These are phyloP conservation scores for Meganola albula DNA, from an alignment of 2,888 invertebrate genomes.

Conservation along the genomic window DNA sequence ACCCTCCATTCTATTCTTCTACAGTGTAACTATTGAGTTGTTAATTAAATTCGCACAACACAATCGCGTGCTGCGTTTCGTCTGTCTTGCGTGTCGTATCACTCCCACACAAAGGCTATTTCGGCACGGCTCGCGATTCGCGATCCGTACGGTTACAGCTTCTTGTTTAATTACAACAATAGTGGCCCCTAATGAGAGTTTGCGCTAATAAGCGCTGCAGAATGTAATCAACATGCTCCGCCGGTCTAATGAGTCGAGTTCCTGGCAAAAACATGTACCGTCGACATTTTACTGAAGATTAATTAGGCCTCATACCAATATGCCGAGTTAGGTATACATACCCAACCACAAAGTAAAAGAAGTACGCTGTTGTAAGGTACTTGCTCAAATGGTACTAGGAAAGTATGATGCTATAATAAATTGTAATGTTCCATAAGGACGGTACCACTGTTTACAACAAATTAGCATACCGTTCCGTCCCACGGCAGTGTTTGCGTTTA, in stretches of 20 bases:
- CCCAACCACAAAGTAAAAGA: too few species aligned
- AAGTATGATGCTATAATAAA: conserved; percentile 36
- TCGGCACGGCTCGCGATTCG: conserved; percentile 33
- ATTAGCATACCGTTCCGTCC: too few species aligned
- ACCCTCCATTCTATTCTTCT: conserved; percentile 53
- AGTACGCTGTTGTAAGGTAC: too few species aligned
- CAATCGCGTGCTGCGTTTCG: conserved; percentile 32
- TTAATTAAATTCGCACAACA: conserved; percentile 73
- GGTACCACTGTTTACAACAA: too few species aligned
- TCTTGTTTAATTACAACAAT: conserved; percentile 78
- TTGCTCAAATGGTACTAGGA: too few species aligned
- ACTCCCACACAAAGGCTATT: conserved; percentile 41
- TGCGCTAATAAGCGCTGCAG: conserved; percentile 76
- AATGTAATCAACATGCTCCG: conserved; percentile 77
- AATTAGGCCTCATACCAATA: conserved; percentile 69
- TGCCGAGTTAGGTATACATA: conserved; percentile 44
- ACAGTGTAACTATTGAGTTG: conserved; percentile 67
- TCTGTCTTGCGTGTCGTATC: conserved; percentile 31
- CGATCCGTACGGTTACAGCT: conserved; percentile 55
- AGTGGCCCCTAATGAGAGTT: conserved; percentile 76
- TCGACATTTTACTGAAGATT: conserved; percentile 74
- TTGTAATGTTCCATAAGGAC: too few species aligned
- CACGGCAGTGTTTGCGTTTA: conserved; percentile 32
- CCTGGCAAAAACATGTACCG: conserved; percentile 70
- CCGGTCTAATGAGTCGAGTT: conserved; percentile 75